A percentile compares a stretch with the other conserved stretches of the same genome.
phyloP scores from a whole-genome alignment of 1,140 invertebrate species.

The Drosophila carrolli region DNA sequence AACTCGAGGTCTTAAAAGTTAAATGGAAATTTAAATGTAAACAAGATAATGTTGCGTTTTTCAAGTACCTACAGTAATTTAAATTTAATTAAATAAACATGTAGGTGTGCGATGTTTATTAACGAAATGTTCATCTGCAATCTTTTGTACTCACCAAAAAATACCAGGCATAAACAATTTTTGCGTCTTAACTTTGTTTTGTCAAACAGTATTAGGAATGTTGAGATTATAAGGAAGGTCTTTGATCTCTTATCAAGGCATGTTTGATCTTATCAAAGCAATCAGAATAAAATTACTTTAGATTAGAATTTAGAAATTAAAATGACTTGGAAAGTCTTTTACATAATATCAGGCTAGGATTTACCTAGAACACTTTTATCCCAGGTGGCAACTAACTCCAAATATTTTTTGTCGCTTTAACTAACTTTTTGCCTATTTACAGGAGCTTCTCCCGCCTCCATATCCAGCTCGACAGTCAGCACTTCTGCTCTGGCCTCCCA shows the following conservation, averaged over 20 bases:
- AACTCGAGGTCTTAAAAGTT: background rate
- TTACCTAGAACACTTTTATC: background rate
- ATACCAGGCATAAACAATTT: background rate
- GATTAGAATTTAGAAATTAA: background rate
- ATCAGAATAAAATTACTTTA: background rate
- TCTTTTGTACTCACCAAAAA: background rate
- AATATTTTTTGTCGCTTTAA: background rate
- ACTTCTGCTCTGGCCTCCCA: slow-evolving; percentile 67
- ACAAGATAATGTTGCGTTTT: background rate
- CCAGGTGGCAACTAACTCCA: background rate
- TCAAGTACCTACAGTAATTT: background rate
- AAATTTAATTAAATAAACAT: background rate
- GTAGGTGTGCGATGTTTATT: background rate
- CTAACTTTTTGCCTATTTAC: background rate
- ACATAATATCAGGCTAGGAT: no score
- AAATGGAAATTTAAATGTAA: background rate
- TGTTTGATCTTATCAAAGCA: background rate
- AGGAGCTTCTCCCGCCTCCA: slow-evolving; percentile 76
- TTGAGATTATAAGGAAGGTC: background rate
- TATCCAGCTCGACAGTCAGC: slow-evolving; percentile 61
- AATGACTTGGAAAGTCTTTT: no score
- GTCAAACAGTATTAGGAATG: background rate
- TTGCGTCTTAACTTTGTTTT: slow-evolving; percentile 30
- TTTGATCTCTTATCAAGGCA: background rate
- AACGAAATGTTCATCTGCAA: background rate